phyloP scores from a whole-genome alignment of 2,113 vertebrate species.

The Archilochus colubris region DNA sequence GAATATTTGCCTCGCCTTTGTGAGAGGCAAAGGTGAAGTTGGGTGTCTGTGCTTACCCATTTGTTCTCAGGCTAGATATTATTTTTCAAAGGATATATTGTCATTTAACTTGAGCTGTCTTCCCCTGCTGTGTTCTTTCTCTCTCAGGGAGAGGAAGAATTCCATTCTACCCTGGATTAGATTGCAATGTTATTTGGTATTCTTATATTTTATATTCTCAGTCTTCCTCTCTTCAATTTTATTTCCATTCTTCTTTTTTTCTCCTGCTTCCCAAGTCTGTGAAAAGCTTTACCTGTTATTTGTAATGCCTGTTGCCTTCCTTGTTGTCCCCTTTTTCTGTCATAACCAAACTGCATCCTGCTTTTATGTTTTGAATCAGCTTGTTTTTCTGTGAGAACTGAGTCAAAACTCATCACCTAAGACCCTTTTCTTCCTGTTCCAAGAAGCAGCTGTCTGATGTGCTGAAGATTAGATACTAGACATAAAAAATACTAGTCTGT shows the following conservation, averaged over 20 bases:
- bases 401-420: not conserved
- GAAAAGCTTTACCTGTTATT: not conserved
- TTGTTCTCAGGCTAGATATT: not conserved
- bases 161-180: not conserved
- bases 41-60: not conserved
- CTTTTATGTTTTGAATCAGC: not conserved
- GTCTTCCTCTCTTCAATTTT: not conserved
- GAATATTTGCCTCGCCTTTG: not conserved
- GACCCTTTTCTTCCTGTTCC: not conserved
- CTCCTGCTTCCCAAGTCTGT: not conserved
- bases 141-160: not conserved
- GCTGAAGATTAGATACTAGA: not conserved
- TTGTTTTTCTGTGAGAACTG: not conserved
- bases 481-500: not conserved
- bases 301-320: not conserved
- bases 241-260: not conserved
- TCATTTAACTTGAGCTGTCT: not conserved
- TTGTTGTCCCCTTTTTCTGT: not conserved
- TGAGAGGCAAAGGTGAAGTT: not conserved
- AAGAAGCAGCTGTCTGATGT: not conserved
- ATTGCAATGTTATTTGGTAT: not conserved
- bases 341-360: not conserved
- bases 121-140: not conserved
- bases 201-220: not conserved
- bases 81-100: not conserved